Evolutionary conservation across 2,113 vertebrate species (phyloP), one percentile per base, ranked within the genome.

Genomic region (Cygnus buccinator): DNA sequence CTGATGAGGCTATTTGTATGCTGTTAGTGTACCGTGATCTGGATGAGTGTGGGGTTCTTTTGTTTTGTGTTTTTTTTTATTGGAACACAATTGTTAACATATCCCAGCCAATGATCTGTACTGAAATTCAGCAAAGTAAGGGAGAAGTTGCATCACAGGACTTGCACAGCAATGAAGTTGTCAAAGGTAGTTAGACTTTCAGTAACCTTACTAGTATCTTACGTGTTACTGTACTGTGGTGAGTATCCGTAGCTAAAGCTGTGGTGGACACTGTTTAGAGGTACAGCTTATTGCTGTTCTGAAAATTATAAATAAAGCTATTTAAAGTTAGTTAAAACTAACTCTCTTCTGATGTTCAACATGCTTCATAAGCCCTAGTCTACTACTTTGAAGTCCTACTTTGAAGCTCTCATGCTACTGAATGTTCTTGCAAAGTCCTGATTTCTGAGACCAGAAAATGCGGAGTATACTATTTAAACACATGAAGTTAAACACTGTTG

Each of bases 111-210:
- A 50, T 1, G 0, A 39, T 75, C 72, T 62, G 35, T 35, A 23
- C 18, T 91, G 54, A 92, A 95, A 62, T 77, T 89, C 35, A 59
- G 71, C 83, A 91, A 59, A 71, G 63, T 61, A 81, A 89, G 48
- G 73, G 62, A 89, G 39, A 93, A 67, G 4, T 50, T 84, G 7
- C 10, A 35, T 85, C 8, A 50, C 31, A 21, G 26, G 28, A 21
- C 35, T 72, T 22, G 28, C 14, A 10, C 8, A 21, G 28, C 14
- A 11, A 22, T 39, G 22, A 46, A 54, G 46, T 55, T 76, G 54
- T 52, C 43, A 46, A 21, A 55, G 37, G 21, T 37, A n/a, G 44
- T 65, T 88, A 48, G 29, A 43, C n/a, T 15, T 83, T 82, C 8
- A 48, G 33, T 54, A 46, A 63, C 67, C 35, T 58, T 21, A 31